Percentiles rank a stretch among this genome's conserved stretches.
phyloP scores from a whole-genome alignment of 2,113 vertebrate species.

The Hoplias malabaricus region DNA sequence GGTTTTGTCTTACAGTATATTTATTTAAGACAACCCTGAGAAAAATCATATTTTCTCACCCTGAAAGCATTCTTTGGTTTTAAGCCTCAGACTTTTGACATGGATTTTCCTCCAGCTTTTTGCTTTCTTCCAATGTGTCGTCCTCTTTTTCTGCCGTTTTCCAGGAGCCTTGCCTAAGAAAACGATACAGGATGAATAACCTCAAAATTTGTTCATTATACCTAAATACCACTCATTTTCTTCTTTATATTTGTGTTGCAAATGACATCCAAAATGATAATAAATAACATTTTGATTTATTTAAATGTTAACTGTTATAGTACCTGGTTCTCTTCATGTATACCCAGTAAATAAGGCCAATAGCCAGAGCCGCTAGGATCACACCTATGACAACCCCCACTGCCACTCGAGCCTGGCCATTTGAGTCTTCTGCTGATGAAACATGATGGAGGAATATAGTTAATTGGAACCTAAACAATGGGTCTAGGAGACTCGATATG shows the following conservation, averaged over 20 bases:
- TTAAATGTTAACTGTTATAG: neutral
- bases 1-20: too few species aligned
- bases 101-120: conserved; percentile 92
- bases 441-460: neutral
- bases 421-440: conserved; percentile 54
- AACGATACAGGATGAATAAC: neutral
- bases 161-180: conserved; percentile 74
- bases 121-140: conserved; percentile 74
- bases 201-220: neutral
- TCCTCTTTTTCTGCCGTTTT: conserved; percentile 88
- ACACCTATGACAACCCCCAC: conserved; percentile 91
- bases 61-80: conserved; percentile 55
- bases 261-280: neutral
- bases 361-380: conserved; percentile 80
- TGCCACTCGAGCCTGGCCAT: conserved; percentile 85
- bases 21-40: neutral
- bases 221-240: neutral
- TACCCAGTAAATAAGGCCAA: conserved; percentile 86
- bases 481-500: neutral
- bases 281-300: too few species aligned
- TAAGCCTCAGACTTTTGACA: conserved; percentile 95
- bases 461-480: neutral
- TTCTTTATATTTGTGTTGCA: neutral
- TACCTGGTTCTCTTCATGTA: conserved; percentile 95
- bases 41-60: conserved; percentile 59